These are phyloP conservation scores for Drosophila insularis DNA, from an alignment of 1,140 invertebrate species.

Conservation along the genomic window DNA sequence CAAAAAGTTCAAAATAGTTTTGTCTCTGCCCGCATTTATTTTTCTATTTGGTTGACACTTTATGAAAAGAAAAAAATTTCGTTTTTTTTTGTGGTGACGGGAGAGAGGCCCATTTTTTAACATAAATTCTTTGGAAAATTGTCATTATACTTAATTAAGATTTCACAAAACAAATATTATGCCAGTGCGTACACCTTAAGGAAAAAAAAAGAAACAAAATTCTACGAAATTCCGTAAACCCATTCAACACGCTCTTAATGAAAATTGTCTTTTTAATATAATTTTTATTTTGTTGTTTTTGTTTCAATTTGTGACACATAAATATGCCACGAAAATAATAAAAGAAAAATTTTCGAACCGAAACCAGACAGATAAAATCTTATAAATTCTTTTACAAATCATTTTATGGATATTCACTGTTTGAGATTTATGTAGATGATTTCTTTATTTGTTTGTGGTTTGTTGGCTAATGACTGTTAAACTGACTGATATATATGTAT, in stretches of 20 bases:
- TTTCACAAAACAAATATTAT: constrained; percentile 1
- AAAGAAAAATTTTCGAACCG: constrained; percentile 14
- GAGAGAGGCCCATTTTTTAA: background rate
- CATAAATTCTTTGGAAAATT: constrained; percentile 64
- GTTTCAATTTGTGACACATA: constrained; percentile 38
- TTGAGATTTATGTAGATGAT: background rate
- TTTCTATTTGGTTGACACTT: constrained; percentile 45
- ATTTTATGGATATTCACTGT: constrained; percentile 4
- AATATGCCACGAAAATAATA: constrained; percentile 29
- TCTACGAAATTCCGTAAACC: constrained; percentile 21
- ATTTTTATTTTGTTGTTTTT: background rate
- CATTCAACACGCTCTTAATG: constrained; percentile 32
- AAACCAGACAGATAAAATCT: constrained; percentile 2
- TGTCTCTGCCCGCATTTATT: constrained; percentile 12
- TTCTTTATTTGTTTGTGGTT: constrained; percentile 1
- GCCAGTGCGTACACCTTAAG: constrained; percentile 13
- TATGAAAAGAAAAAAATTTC: constrained; percentile 27
- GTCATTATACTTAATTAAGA: constrained; percentile 59
- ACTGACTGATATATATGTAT: background rate
- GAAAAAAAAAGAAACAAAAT: constrained; percentile 27
- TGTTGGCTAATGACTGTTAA: background rate
- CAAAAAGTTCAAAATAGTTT: constrained; percentile 56
- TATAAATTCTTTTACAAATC: constrained; percentile 3
- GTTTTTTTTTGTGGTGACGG: background rate
- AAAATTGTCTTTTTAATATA: constrained; percentile 30